Percentiles rank a stretch among this genome's conserved stretches.
These are phyloP conservation scores for Mormyrus hasselquistii DNA, from an alignment of 2,797 vertebrate genomes.

Conservation along the genomic window DNA sequence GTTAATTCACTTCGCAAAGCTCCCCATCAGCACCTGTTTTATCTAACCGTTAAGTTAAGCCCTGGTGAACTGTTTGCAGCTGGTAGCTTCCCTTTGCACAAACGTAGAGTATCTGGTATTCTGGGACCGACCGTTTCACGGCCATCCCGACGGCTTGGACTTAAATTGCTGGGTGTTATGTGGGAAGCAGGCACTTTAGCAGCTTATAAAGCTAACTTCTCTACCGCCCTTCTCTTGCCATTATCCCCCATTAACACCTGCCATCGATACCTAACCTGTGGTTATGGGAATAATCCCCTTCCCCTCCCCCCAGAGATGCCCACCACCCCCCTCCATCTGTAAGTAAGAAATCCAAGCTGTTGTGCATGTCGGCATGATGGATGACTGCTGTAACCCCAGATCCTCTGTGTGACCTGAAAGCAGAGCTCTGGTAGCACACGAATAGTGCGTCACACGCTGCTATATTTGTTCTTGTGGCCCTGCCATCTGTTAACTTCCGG, in stretches of 20 bases:
- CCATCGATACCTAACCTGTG: background rate
- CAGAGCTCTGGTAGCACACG: background rate
- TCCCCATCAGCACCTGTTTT: background rate
- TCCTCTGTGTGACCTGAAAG: background rate
- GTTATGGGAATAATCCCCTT: background rate
- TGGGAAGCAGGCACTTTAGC: background rate
- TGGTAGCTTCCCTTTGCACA: background rate
- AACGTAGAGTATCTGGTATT: background rate
- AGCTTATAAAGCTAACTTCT: background rate
- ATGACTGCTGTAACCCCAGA: constrained; percentile 6
- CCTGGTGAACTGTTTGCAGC: background rate
- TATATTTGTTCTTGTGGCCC: background rate
- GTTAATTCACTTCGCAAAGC: background rate
- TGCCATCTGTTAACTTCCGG: background rate
- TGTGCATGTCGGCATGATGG: background rate
- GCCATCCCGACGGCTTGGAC: background rate
- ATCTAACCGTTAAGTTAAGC: background rate
- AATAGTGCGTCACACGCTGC: background rate
- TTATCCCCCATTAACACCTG: background rate
- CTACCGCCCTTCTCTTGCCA: background rate
- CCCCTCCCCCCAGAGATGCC: background rate
- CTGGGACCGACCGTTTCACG: background rate
- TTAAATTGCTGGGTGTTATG: background rate
- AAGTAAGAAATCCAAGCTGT: constrained; percentile 4
- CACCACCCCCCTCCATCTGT: background rate